Evolutionary conservation across 2,888 invertebrate species (phyloP), one percentile per base, ranked within the genome.

Genomic region (Leucophenga montana): DNA sequence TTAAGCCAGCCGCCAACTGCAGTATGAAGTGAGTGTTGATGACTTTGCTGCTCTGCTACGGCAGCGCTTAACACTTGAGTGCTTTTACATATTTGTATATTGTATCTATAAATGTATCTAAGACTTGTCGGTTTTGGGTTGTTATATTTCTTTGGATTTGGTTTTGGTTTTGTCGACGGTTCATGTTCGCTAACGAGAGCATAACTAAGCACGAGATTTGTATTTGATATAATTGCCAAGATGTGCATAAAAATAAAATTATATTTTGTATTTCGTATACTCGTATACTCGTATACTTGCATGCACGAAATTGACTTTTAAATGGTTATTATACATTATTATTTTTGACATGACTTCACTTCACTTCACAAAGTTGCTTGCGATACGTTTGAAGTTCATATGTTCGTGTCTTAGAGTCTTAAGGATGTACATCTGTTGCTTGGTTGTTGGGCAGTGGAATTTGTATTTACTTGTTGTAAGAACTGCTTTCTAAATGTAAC

Each of bases 101-200:
- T n/a, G n/a, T n/a, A n/a, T n/a, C n/a, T n/a, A n/a, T n/a, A n/a
- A n/a, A n/a, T n/a, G n/a, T n/a, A n/a, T 0, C 53, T 16, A 11
- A 11, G 54, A 27, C 27, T 54, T 18, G 54, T 18, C 53, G 53
- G 53, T 16, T 53, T 18, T n/a, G n/a, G n/a, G n/a, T n/a, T n/a
- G n/a, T n/a, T n/a, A n/a, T n/a, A n/a, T n/a, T n/a, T n/a, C n/a
- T n/a, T n/a, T n/a, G n/a, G n/a, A n/a, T 27, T 27, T 27, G 27
- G 27, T 27, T 27, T 27, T 27, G 27, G 27, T 27, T 8, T 39
- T 39, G 18, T 50, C 18, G 50, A 18, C 48, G 62, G 48, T 64
- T 64, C 62, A 64, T 57, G 71, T 67, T 48, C 57, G 71, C 59
- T 39, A 68, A 71, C 64, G 71, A 71, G 71, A 71, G 71, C 71